Base-by-base conservation (phyloP, 2,888 invertebrate genomes). In the Phengaris alcon region DNA sequence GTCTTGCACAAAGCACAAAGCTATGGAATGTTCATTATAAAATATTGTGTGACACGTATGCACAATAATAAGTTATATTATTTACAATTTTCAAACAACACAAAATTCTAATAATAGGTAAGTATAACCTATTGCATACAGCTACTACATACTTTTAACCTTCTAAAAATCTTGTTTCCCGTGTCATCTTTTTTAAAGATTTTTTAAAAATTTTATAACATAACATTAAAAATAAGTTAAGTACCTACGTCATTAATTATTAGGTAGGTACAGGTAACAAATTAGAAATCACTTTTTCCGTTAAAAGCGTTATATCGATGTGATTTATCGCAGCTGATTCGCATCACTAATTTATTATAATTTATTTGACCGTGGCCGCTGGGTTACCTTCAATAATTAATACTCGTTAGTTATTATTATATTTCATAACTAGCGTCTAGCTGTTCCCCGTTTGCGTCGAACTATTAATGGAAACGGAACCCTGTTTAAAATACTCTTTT, bases 321-420 rank as follows among this genome's bases (percentile, higher is more conserved):
- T 22, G 59, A 59, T 59, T 51, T 22, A 70, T 48, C 51, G 22
- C 51, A 51, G 22, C 52, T 51, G 70, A 15, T 70, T 70, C 70
- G 51, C 51, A 52, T 69, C 46, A 48, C 51, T 70, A 48, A 70
- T 51, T 70, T 70, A 70, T 51, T 70, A 52, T 70, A 70, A 70
- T 70, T 70, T 51, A 70, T 70, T 70, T 48, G 70, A 51, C 70
- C 70, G 70, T 70, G 70, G 51, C 70, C 15, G 70, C 8, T 48
- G 22, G 70, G 70, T 51, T 69, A 52, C 70, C 70, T 70, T 70
- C 70, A 70, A 70, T 70, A 68, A 68, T 46, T 68, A 68, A 51
- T 70, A 70, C 51, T 48, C n/a, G 15, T 13, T 48, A 10, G 70
- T 70, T 52, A 10, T 9, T 57, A 68, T 69, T 69, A 48, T 9